Evolutionary conservation across 1,140 invertebrate genomes (phyloP).

Genomic region (Plutomurus gul): DNA sequence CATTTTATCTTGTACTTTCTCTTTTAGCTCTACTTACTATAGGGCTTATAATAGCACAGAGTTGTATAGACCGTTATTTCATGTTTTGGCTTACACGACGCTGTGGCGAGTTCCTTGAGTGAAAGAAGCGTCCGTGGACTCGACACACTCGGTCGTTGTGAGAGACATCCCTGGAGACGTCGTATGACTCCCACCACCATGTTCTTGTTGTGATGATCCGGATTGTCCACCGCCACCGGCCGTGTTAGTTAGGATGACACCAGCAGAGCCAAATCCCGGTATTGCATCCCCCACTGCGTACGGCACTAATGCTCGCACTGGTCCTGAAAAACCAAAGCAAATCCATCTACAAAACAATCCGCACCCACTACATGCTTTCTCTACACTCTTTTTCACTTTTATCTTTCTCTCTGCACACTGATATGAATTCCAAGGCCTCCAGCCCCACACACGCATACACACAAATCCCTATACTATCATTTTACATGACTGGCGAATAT

Average conservation of each 20-base stretch:
- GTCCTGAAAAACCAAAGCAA: slow-evolving; percentile 58
- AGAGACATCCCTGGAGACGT: slow-evolving; percentile 45
- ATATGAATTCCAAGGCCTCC: no score
- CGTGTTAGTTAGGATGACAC: slow-evolving; percentile 22
- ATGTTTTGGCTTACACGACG: slow-evolving; percentile 52
- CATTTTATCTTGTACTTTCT: no score
- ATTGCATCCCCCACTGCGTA: slow-evolving; percentile 42
- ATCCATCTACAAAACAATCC: neutral
- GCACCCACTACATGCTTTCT: no score
- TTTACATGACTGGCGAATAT: no score
- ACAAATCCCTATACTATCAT: no score
- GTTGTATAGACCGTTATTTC: no score
- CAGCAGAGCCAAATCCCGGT: slow-evolving; percentile 28
- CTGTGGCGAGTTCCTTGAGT: slow-evolving; percentile 49
- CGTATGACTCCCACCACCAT: slow-evolving; percentile 20
- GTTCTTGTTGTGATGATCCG: slow-evolving; percentile 13
- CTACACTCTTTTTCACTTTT: no score
- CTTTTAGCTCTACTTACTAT: no score
- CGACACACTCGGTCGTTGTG: slow-evolving; percentile 68
- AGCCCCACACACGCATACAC: no score
- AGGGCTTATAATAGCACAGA: no score
- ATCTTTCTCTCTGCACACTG: no score
- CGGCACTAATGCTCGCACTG: slow-evolving; percentile 65
- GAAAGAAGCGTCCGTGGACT: slow-evolving; percentile 47
- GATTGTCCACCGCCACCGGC: slow-evolving; percentile 32